Evolutionary conservation across 1,140 invertebrate genomes (phyloP), one percentile per base, ranked within the genome.

Genomic region (Coptotermes formosanus): DNA sequence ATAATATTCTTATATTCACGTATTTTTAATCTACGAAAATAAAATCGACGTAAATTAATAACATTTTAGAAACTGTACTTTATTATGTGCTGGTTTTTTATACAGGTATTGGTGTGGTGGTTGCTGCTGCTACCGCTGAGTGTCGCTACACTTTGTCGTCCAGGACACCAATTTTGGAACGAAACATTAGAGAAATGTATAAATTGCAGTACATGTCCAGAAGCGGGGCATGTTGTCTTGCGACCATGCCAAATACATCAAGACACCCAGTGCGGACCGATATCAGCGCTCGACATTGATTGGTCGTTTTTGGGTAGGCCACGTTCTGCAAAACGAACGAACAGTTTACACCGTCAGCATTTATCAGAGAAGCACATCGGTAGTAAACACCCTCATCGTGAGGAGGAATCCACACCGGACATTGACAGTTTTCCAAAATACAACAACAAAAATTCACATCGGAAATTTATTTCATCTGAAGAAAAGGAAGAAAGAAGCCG

Each of bases 151-250:
- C 84, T 91, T 25, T 94, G 93, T 89, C 90, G 91, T 85, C 91
- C 91, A 32, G 92, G 93, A 6, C 87, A 89, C 59, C 92, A 92
- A 88, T 94, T 92, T 91, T 94, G 94, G 92, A 92, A 93, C 88
- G 90, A 91, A 32, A 91, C 93, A 85, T 90, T 89, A 64, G 92
- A 91, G 88, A 88, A 88, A 86, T 95, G 94, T 90, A 89, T 92
- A 86, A 92, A 93, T 64, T 95, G 94, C 90, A 93, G 93, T 16
- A 91, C 91, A 88, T 95, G 94, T 90, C 92, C 93, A 87, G 91
- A 91, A 7, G 89, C 90, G 25, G 88, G 89, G 64, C 90, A 90
- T 52, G 92, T 94, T n/a, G 94, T 94, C 12, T 88, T 93, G 43
- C 92, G 92, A 85, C 94, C 94, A 59, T 95, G 94, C 89, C 92